Percentiles rank a stretch among this genome's conserved stretches.
Conservation (phyloP, 2,797 vertebrate species). For the Halcyon badia region DNA sequence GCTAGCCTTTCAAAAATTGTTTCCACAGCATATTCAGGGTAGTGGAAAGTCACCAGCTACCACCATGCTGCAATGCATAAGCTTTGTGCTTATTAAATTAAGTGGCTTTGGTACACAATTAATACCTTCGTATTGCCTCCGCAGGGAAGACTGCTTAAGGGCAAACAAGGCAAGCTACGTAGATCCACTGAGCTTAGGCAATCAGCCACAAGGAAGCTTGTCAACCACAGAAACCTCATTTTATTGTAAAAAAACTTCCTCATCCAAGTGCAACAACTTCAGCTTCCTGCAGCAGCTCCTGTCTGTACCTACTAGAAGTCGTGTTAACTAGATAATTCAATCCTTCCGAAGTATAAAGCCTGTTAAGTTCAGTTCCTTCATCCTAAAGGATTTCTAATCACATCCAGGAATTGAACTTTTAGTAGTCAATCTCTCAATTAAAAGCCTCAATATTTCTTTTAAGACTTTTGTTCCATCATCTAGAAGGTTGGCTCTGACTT, state of each 20-base stretch:
- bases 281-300: conserved; percentile 24
- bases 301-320: neutral
- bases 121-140: conserved; percentile 39
- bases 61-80: neutral
- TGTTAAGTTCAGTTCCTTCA: neutral
- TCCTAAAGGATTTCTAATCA: neutral
- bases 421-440: neutral
- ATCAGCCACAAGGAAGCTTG: conserved; percentile 50
- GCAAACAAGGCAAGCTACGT: conserved; percentile 34
- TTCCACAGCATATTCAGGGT: conserved; percentile 7
- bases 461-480: neutral
- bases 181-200: conserved; percentile 55
- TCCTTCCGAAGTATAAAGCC: neutral
- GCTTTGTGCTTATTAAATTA: conserved; percentile 58
- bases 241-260: conserved; percentile 61
- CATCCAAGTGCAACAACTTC: neutral
- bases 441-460: neutral
- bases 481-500: neutral
- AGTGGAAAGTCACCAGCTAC: conserved; percentile 38
- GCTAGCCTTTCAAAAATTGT: neutral
- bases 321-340: neutral
- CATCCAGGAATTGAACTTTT: neutral
- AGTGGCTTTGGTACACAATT: conserved; percentile 69
- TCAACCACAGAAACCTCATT: conserved; percentile 69
- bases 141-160: conserved; percentile 51